These are phyloP conservation scores for Hoplodrina ambigua DNA, from an alignment of 2,888 invertebrate genomes.

Conservation along the genomic window DNA sequence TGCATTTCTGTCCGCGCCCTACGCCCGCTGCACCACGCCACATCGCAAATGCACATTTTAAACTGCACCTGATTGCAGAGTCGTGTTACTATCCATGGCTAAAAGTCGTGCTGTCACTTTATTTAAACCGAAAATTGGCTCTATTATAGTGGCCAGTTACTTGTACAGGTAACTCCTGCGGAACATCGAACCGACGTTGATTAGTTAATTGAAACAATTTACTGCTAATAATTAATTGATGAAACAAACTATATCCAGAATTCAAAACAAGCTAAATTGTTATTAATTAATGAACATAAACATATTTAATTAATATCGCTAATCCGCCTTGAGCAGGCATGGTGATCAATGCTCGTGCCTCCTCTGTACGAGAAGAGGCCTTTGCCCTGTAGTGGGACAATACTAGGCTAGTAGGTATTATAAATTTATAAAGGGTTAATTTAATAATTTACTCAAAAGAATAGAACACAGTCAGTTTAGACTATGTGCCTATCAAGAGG, in stretches of 20 bases:
- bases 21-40: constrained; percentile 77
- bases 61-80: constrained; percentile 89
- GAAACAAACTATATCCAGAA: constrained; percentile 12
- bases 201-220: constrained; percentile 51
- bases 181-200: constrained; percentile 58
- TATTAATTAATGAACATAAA: not conserved
- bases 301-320: not conserved
- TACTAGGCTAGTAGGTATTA: too few relatives aligned
- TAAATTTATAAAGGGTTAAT: not conserved
- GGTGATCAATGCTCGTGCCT: too few relatives aligned
- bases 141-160: constrained; percentile 71
- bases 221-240: constrained; percentile 44
- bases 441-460: not conserved
- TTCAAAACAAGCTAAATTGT: constrained; percentile 3
- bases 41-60: constrained; percentile 90
- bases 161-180: constrained; percentile 52
- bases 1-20: constrained; percentile 88
- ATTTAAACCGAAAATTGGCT: constrained; percentile 79
- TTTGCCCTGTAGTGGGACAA: too few relatives aligned
- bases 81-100: constrained; percentile 85
- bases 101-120: constrained; percentile 86
- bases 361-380: too few relatives aligned
- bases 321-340: too few relatives aligned
- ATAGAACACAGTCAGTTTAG: not conserved
- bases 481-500: too few relatives aligned